Percentiles rank a stretch among this genome's conserved stretches.
Conservation (phyloP, 2,113 vertebrate genomes). For the Hippopotamus amphibius region DNA sequence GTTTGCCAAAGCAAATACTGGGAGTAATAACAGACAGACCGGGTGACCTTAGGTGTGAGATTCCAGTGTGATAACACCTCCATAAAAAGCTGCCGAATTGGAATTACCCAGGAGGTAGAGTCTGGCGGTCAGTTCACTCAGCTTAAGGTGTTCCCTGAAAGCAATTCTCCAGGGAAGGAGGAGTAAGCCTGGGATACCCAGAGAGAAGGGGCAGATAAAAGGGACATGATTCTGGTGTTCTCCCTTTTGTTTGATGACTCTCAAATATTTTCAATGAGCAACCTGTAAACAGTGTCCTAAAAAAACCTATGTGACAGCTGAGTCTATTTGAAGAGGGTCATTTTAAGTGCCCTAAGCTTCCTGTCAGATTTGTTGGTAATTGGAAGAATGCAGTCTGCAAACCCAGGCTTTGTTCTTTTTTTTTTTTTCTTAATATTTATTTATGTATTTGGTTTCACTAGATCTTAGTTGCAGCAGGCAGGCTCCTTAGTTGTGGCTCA, state of each 20-base stretch:
- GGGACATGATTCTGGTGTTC: neutral
- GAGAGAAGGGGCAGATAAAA: neutral
- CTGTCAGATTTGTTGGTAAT: neutral
- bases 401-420: neutral
- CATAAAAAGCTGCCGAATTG: slow-evolving; percentile 63
- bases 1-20: slow-evolving; percentile 75
- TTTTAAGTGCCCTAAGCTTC: neutral
- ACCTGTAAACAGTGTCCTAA: neutral
- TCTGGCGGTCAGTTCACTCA: neutral
- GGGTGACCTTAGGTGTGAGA: slow-evolving; percentile 14
- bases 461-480: too few relatives aligned
- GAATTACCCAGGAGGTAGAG: neutral
- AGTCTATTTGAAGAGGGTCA: neutral
- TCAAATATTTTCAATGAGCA: neutral
- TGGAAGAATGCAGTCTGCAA: neutral
- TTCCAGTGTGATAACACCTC: neutral
- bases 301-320: neutral
- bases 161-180: neutral
- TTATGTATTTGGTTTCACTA: too few relatives aligned
- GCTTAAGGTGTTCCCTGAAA: neutral
- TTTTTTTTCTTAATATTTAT: too few relatives aligned
- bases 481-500: too few relatives aligned
- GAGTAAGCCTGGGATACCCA: neutral
- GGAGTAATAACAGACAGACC: slow-evolving; percentile 53
- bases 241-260: neutral